Percentiles rank a stretch among this genome's conserved stretches.
These are phyloP conservation scores for Tortrix viridana DNA, from an alignment of 2,888 invertebrate genomes.

Conservation along the genomic window DNA sequence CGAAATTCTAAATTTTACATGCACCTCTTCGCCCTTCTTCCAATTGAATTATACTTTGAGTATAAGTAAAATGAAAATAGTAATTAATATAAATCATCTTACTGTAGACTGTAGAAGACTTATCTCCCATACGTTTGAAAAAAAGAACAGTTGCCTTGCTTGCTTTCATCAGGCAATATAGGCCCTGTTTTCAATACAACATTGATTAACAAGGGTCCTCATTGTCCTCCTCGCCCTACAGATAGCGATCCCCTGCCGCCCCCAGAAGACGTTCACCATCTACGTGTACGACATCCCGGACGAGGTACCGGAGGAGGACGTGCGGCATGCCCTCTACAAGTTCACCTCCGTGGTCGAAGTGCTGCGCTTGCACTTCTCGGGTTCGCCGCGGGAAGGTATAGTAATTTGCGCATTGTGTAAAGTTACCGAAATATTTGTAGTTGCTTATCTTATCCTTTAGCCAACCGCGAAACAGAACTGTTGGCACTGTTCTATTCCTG, in stretches of 20 bases:
- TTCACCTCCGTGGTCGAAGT: slow-evolving; percentile 92
- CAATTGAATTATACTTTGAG: background rate
- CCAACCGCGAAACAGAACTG: too few species aligned
- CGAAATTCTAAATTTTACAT: slow-evolving; percentile 4
- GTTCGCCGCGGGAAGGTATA: slow-evolving; percentile 74
- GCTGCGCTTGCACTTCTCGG: slow-evolving; percentile 85
- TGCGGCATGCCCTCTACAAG: slow-evolving; percentile 91
- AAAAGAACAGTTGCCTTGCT: background rate
- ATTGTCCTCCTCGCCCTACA: slow-evolving; percentile 52
- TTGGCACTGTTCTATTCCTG: too few species aligned
- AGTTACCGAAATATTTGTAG: too few species aligned
- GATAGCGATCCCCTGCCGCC: slow-evolving; percentile 93
- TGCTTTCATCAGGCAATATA: background rate
- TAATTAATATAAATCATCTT: too few species aligned
- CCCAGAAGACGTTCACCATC: slow-evolving; percentile 93
- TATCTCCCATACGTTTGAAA: too few species aligned
- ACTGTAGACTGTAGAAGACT: too few species aligned
- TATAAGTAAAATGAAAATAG: background rate
- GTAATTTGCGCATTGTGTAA: too few species aligned
- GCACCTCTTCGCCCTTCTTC: slow-evolving; percentile 58
- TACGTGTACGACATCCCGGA: slow-evolving; percentile 93
- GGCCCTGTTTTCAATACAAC: background rate
- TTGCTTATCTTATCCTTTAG: too few species aligned
- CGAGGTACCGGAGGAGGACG: slow-evolving; percentile 93
- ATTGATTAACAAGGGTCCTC: background rate